Percentiles rank a stretch among this genome's conserved stretches.
Evolutionary conservation across 2,888 invertebrate genomes (phyloP).

Genomic region (Sphinx pinastri): DNA sequence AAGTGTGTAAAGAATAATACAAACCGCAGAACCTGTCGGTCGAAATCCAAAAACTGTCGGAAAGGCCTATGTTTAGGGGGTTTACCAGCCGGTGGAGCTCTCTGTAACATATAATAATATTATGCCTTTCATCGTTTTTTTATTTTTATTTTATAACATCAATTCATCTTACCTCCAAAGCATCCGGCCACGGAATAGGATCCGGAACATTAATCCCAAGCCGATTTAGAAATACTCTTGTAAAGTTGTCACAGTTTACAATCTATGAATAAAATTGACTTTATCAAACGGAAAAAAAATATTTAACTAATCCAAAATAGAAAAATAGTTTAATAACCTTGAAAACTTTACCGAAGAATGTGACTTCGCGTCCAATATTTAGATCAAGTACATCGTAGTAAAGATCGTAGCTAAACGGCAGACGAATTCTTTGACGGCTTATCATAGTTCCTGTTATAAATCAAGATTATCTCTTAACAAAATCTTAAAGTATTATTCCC

Average conservation of each 20-base stretch:
- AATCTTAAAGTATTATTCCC: not conserved
- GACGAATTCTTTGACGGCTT: slow-evolving; percentile 91
- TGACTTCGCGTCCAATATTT: slow-evolving; percentile 92
- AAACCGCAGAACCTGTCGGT: slow-evolving; percentile 86
- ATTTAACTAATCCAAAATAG: not conserved
- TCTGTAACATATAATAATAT: slow-evolving; percentile 63
- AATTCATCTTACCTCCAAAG: slow-evolving; percentile 57
- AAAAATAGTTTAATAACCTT: slow-evolving; percentile 53
- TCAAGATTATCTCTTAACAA: not conserved
- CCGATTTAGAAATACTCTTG: slow-evolving; percentile 91
- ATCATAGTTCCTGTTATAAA: slow-evolving; percentile 87
- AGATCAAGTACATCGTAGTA: slow-evolving; percentile 94
- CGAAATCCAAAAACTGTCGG: slow-evolving; percentile 92
- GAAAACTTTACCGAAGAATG: slow-evolving; percentile 91
- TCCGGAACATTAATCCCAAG: slow-evolving; percentile 93
- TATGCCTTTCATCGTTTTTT: slow-evolving; percentile 13
- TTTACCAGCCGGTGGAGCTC: slow-evolving; percentile 45
- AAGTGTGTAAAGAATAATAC: not conserved
- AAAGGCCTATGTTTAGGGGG: slow-evolving; percentile 85
- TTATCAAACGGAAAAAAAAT: not conserved
- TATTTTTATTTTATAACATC: not conserved
- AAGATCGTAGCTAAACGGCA: slow-evolving; percentile 89
- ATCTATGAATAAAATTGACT: slow-evolving; percentile 80
- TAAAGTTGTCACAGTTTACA: slow-evolving; percentile 93
- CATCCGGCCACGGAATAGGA: slow-evolving; percentile 76